Evolutionary conservation across 2,888 invertebrate genomes (phyloP).

Genomic region (Cryptocephalus primarius): DNA sequence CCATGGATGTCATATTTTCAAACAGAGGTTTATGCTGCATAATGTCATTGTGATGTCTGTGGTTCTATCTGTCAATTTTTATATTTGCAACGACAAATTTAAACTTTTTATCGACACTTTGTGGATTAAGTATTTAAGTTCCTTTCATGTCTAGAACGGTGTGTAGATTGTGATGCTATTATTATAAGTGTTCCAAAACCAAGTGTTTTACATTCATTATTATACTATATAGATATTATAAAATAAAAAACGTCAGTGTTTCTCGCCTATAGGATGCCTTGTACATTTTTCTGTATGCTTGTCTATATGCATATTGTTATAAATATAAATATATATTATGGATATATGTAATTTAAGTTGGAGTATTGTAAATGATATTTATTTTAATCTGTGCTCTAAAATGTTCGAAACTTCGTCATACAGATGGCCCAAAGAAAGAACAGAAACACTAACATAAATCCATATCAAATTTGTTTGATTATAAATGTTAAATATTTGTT

Average conservation of each 20-base stretch:
- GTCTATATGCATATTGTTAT: slow-evolving; percentile 12
- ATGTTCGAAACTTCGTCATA: not conserved
- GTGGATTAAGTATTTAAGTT: slow-evolving; percentile 10
- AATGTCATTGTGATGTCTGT: slow-evolving; percentile 4
- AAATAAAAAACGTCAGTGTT: slow-evolving; percentile 2
- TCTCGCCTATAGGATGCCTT: slow-evolving; percentile 10
- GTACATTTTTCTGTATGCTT: slow-evolving; percentile 11
- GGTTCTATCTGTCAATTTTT: slow-evolving; percentile 5
- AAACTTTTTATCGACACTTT: slow-evolving; percentile 5
- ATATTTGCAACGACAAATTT: not conserved
- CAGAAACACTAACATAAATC: too few relatives aligned
- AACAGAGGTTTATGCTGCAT: not conserved
- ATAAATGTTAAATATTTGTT: too few relatives aligned
- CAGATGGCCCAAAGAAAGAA: not conserved
- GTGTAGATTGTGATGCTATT: slow-evolving; percentile 17
- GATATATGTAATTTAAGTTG: slow-evolving; percentile 10
- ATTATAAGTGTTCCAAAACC: slow-evolving; percentile 13
- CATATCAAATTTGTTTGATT: too few relatives aligned
- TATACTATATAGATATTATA: too few relatives aligned
- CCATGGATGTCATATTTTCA: not conserved
- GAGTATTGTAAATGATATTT: slow-evolving; percentile 13
- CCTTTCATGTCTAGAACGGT: slow-evolving; percentile 13
- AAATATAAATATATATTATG: slow-evolving; percentile 2
- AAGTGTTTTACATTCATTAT: slow-evolving; percentile 2
- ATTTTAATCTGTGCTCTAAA: slow-evolving; percentile 4